Evolutionary conservation across 2,888 invertebrate species (phyloP), one percentile per base, ranked within the genome.

Genomic region (Trachelus stipa): DNA sequence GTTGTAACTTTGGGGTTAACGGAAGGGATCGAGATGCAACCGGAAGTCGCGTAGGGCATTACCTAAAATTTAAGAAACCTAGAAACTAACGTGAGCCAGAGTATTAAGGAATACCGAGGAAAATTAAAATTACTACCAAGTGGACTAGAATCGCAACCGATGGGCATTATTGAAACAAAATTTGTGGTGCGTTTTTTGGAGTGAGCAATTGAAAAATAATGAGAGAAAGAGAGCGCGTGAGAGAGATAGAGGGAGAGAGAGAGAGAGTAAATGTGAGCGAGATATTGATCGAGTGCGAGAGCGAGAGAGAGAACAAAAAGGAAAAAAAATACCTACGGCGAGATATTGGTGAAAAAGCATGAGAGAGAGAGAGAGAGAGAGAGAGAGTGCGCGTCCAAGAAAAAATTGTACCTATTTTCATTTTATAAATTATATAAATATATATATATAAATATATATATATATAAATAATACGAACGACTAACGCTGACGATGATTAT

Each of bases 131-230:
- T 90, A 90, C 90, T 91, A 91, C 91, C 89, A 91, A 91, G 91
- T 90, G 91, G 89, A 91, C 90, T 91, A 91, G 90, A 91, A 91
- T 91, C 90, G 91, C 91, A 91, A 91, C 91, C 91, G 90, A 91
- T 91, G 91, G 91, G 91, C 91, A 91, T 91, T 91, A 91, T 87
- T 89, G 85, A 87, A 85, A 84, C 80, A 83, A 86, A 85, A 83
- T 88, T 90, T 90, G 90, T 90, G 90, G 90, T 90, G 88, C 90
- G 86, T 91, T 90, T 91, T 91, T 91, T 91, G 86, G 88, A 87
- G 87, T 85, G 86, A 86, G 86, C 78, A 80, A 79, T 35, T 73
- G 73, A 56, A 56, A 23, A 56, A 81, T 78, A 79, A 79, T 74
- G 79, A 81, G 87, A 88, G 88, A 84, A 71, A 71, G 12, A 71